A percentile compares a stretch with the other conserved stretches of the same genome.
Conservation (phyloP, 2,113 vertebrate genomes). For the Diphyllodes magnificus region DNA sequence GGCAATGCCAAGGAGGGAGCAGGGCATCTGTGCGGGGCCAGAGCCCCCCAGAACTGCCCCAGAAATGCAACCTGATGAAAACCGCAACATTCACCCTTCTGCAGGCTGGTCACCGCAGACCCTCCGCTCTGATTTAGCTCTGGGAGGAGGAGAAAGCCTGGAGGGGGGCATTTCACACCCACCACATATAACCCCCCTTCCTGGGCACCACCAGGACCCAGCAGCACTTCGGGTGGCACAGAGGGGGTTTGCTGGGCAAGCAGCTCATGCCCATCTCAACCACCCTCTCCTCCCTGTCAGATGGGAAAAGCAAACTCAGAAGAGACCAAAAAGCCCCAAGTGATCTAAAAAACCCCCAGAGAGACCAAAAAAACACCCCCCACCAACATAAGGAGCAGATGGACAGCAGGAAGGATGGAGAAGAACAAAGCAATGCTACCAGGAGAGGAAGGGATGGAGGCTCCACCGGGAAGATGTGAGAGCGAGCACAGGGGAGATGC, state of each 20-base stretch:
- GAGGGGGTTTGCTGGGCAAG: neutral
- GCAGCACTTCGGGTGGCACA: neutral
- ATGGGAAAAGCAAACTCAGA: neutral
- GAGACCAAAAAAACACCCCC: neutral
- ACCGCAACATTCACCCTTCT: neutral
- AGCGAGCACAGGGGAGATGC: neutral
- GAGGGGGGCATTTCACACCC: neutral
- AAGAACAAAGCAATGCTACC: neutral
- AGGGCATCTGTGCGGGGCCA: accelerated
- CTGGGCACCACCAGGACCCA: neutral
- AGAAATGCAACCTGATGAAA: neutral
- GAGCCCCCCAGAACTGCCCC: neutral
- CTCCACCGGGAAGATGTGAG: neutral
- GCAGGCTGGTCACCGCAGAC: neutral
- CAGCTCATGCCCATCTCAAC: neutral
- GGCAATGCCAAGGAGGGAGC: neutral
- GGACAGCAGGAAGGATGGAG: neutral
- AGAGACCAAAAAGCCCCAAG: neutral
- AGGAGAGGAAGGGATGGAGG: conserved; percentile 1
- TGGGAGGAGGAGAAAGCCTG: neutral
- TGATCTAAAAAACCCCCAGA: neutral
- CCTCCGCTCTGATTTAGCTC: neutral
- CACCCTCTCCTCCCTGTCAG: neutral
- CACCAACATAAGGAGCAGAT: neutral
- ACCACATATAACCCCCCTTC: accelerated